A percentile compares a stretch with the other conserved stretches of the same genome.
phyloP scores from a whole-genome alignment of 2,113 vertebrate species.

The Tretioscincus oriximinensis region DNA sequence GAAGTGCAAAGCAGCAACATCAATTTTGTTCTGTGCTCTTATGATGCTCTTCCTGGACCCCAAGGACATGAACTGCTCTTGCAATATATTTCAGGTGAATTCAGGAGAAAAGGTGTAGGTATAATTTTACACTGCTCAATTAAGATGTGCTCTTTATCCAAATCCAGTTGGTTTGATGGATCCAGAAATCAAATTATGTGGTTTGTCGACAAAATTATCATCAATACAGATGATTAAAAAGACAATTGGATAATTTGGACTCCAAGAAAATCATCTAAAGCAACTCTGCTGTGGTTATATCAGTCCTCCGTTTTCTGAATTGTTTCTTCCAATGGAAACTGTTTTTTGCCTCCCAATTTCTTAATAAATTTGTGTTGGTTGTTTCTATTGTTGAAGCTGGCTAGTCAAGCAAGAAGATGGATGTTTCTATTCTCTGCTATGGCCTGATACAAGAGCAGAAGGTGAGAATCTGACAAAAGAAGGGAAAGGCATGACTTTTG shows the following conservation, averaged over 20 bases:
- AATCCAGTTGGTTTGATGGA: too few relatives aligned
- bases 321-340: not conserved
- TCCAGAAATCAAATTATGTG: too few relatives aligned
- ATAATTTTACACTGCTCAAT: too few relatives aligned
- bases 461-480: slow-evolving; percentile 2
- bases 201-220: not conserved
- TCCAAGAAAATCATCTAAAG: too few relatives aligned
- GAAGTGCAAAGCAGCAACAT: too few relatives aligned
- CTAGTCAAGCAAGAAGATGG: not conserved
- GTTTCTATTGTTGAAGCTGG: not conserved
- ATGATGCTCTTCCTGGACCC: too few relatives aligned
- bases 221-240: not conserved
- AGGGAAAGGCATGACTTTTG: not conserved
- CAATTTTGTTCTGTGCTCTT: too few relatives aligned
- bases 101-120: not conserved
- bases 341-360: slow-evolving; percentile 3
- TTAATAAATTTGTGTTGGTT: slow-evolving; percentile 22
- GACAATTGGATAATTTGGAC: not conserved
- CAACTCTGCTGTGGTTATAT: too few relatives aligned
- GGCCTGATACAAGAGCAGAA: not conserved
- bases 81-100: not conserved
- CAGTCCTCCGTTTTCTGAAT: not conserved
- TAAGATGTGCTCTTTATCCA: too few relatives aligned
- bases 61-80: not conserved
- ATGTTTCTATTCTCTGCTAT: not conserved